Conservation (phyloP, 2,797 vertebrate species). For the Acestrorhynchus altus region DNA sequence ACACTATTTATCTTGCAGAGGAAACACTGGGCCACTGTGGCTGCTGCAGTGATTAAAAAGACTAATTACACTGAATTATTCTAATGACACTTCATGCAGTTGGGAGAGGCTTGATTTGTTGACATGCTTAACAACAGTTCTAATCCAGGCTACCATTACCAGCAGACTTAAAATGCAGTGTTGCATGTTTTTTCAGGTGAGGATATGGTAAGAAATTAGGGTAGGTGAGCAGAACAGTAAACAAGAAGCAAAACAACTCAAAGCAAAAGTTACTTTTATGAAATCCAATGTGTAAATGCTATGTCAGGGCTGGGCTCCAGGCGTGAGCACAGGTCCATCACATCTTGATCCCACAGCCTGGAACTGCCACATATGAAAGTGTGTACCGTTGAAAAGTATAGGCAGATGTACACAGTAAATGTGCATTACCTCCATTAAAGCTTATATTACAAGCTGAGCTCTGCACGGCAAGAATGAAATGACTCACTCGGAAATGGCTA, state of each 20-base stretch:
- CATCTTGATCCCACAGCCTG: slow-evolving; percentile 18
- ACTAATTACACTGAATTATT: slow-evolving; percentile 62
- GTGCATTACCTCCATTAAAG: slow-evolving; percentile 26
- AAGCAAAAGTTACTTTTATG: slow-evolving; percentile 30
- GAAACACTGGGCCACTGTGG: slow-evolving; percentile 50
- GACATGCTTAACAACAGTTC: slow-evolving; percentile 50
- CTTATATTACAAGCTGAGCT: slow-evolving; percentile 31
- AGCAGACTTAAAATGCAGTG: slow-evolving; percentile 30
- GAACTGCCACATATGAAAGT: slow-evolving; percentile 16
- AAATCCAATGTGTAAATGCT: neutral
- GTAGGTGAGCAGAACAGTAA: slow-evolving; percentile 5
- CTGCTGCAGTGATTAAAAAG: slow-evolving; percentile 57
- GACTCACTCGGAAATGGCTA: slow-evolving; percentile 29
- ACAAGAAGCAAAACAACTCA: slow-evolving; percentile 21
- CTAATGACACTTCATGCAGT: slow-evolving; percentile 53
- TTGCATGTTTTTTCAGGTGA: neutral
- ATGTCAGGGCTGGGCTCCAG: neutral
- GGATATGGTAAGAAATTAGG: slow-evolving; percentile 32
- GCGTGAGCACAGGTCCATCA: neutral
- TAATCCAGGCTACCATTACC: slow-evolving; percentile 42
- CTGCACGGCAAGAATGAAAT: slow-evolving; percentile 28
- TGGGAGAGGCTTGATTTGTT: slow-evolving; percentile 56
- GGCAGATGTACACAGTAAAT: slow-evolving; percentile 6
- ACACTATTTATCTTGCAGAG: slow-evolving; percentile 57
- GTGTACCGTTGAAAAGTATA: slow-evolving; percentile 11